A percentile compares a stretch with the other conserved stretches of the same genome.
Conservation (phyloP, 2,113 vertebrate genomes). For the Albula goreensis region DNA sequence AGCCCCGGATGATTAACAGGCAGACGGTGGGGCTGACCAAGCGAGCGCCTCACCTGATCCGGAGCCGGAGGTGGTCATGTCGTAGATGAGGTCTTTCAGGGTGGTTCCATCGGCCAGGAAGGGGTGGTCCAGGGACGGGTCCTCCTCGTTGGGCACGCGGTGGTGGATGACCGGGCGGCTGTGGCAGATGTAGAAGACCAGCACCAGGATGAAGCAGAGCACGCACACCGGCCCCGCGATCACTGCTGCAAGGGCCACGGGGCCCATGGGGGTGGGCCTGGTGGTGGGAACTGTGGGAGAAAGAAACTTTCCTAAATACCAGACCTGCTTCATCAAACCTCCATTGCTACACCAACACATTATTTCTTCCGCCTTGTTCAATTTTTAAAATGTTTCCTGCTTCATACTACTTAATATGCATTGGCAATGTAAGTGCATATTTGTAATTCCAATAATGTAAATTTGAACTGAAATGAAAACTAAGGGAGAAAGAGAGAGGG, state of each 20-base stretch:
- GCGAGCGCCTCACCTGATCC: slow-evolving; percentile 78
- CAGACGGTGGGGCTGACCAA: not conserved
- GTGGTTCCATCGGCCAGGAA: slow-evolving; percentile 95
- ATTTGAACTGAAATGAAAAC: not conserved
- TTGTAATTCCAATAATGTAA: not conserved
- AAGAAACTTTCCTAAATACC: not conserved
- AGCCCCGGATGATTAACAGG: no score
- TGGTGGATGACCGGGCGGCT: slow-evolving; percentile 88
- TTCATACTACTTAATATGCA: no score
- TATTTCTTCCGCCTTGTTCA: no score
- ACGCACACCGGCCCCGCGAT: slow-evolving; percentile 94
- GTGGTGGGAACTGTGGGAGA: slow-evolving; percentile 41
- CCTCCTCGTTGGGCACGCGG: slow-evolving; percentile 93
- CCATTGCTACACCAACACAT: no score
- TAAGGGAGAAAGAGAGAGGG: not conserved
- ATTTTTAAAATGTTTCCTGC: no score
- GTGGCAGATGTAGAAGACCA: slow-evolving; percentile 91
- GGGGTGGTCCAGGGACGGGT: slow-evolving; percentile 89
- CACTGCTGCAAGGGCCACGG: slow-evolving; percentile 88
- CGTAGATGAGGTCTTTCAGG: slow-evolving; percentile 96
- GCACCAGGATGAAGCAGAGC: slow-evolving; percentile 88
- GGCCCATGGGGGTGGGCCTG: slow-evolving; percentile 74
- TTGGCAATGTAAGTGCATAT: not conserved
- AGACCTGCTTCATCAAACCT: no score
- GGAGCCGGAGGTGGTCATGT: slow-evolving; percentile 97